phyloP scores from a whole-genome alignment of 2,113 vertebrate genomes.

The Heterotis niloticus region DNA sequence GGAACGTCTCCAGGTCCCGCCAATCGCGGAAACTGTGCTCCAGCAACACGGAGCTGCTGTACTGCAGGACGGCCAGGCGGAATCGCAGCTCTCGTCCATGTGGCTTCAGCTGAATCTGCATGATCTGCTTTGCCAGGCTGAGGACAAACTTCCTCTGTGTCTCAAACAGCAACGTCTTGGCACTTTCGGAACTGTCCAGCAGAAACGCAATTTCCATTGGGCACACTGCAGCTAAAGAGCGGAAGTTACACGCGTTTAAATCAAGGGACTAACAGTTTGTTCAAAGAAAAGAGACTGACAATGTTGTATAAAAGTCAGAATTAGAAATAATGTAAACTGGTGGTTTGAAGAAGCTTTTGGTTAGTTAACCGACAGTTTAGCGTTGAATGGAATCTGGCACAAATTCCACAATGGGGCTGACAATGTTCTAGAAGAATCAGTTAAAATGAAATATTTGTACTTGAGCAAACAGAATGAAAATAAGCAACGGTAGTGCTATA shows the following conservation, averaged over 20 bases:
- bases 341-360: no score
- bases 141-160: slow-evolving; percentile 72
- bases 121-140: slow-evolving; percentile 63
- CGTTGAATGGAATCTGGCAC: no score
- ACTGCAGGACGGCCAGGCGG: slow-evolving; percentile 76
- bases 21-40: slow-evolving; percentile 77
- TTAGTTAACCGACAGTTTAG: no score
- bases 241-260: not conserved
- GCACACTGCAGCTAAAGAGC: slow-evolving; percentile 64
- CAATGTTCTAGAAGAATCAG: no score
- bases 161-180: slow-evolving; percentile 65
- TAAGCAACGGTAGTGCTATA: no score
- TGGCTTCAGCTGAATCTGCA: slow-evolving; percentile 51
- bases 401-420: no score
- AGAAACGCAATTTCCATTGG: slow-evolving; percentile 77
- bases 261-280: no score
- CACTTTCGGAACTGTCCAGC: slow-evolving; percentile 84
- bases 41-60: slow-evolving; percentile 76
- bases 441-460: no score
- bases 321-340: no score
- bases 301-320: no score
- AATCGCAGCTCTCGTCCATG: slow-evolving; percentile 58
- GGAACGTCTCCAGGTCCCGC: slow-evolving; percentile 74
- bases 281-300: no score
- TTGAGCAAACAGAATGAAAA: no score